Evolutionary conservation across 2,113 vertebrate species (phyloP).

Genomic region (Antennarius striatus): DNA sequence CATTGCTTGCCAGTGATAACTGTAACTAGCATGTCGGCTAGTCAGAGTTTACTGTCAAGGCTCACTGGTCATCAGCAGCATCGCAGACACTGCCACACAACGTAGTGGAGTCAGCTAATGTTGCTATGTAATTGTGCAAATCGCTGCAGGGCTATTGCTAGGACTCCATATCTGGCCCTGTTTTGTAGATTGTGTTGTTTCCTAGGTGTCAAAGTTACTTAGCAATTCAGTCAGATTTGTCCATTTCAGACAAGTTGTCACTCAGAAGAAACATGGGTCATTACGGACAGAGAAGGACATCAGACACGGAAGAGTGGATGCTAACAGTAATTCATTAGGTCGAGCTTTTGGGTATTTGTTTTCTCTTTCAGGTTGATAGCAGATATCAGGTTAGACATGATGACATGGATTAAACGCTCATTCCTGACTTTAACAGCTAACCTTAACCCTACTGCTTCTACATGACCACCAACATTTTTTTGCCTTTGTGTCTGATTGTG

Average conservation of each 20-base stretch:
- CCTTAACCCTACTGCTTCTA: not conserved
- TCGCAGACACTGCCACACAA: no score
- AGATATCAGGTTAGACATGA: not conserved
- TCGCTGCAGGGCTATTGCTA: not conserved
- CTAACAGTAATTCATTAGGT: not conserved
- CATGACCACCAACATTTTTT: no score
- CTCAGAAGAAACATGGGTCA: not conserved
- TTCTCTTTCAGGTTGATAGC: not conserved
- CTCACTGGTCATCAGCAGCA: no score
- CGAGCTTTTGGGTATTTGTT: not conserved
- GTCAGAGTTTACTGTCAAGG: not conserved
- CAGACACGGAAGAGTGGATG: not conserved
- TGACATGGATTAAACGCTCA: not conserved
- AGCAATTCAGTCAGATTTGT: not conserved
- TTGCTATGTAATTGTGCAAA: not conserved
- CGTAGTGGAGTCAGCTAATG: conserved; percentile 25
- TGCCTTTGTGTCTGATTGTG: no score
- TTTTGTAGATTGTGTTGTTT: not conserved
- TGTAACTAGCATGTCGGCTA: conserved; percentile 5
- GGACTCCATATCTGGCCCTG: not conserved
- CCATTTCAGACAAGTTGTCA: not conserved
- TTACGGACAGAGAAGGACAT: not conserved
- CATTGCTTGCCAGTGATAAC: not conserved
- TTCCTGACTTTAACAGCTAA: not conserved
- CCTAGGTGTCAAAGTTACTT: conserved; percentile 16